A percentile compares a stretch with the other conserved stretches of the same genome.
Evolutionary conservation across 53 echinoderm and acorn worm species (phyloP).

Genomic region (Henricia sp.): DNA sequence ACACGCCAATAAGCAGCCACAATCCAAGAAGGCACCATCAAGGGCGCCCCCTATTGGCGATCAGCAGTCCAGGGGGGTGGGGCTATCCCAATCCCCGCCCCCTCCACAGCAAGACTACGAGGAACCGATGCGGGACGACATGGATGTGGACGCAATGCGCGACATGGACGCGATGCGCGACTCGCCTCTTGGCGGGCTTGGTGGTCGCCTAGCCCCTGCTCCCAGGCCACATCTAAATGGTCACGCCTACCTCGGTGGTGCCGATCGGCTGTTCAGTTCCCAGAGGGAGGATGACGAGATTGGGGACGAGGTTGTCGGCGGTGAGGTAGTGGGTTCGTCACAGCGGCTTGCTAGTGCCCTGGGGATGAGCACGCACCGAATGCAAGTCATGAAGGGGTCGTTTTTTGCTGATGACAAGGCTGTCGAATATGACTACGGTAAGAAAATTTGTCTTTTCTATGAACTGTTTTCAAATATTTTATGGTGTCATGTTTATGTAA

Average conservation of each 20-base stretch:
- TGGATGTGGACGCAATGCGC: conserved; percentile 59
- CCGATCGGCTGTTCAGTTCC: neutral
- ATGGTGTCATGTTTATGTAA: too few species aligned
- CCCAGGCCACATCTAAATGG: conserved; percentile 65
- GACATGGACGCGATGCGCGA: conserved; percentile 65
- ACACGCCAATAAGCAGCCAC: conserved; percentile 17
- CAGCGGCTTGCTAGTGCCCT: conserved; percentile 82
- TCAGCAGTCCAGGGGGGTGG: conserved; percentile 22
- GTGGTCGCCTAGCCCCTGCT: conserved; percentile 66
- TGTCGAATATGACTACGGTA: conserved; percentile 61
- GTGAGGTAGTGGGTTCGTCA: conserved; percentile 67
- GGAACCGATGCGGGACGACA: conserved; percentile 68
- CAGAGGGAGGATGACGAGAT: conserved; percentile 45
- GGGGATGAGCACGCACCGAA: conserved; percentile 90
- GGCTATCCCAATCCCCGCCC: too few species aligned
- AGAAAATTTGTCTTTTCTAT: neutral
- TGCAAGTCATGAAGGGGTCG: conserved; percentile 99
- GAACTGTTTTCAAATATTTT: too few species aligned
- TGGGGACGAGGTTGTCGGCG: conserved; percentile 14
- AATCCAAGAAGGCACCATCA: neutral
- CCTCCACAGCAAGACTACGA: conserved; percentile 51
- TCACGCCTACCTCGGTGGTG: conserved; percentile 14
- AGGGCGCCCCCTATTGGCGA: conserved; percentile 5
- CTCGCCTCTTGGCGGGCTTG: conserved; percentile 72
- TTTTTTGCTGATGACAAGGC: conserved; percentile 86